Conservation (phyloP, 2,888 invertebrate genomes). For the Mythimna pallens region DNA sequence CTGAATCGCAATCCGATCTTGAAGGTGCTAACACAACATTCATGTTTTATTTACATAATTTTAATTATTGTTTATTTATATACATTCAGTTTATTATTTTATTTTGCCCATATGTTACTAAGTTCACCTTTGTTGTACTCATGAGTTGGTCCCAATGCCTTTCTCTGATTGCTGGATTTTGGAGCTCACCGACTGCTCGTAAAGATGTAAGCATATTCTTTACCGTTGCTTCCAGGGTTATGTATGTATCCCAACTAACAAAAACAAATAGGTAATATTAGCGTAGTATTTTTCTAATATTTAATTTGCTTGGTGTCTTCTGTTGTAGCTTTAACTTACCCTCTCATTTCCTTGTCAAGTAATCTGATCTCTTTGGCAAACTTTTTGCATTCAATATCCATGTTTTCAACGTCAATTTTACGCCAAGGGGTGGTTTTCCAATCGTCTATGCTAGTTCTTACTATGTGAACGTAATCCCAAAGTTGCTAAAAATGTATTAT, state of each 20-base stretch:
- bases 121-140: constrained; percentile 97
- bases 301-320: not conserved
- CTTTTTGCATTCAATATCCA: constrained; percentile 99
- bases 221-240: constrained; percentile 96
- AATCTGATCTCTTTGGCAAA: constrained; percentile 98
- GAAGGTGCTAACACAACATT: constrained; percentile 71
- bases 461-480: constrained; percentile 98
- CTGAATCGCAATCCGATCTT: constrained; percentile 54
- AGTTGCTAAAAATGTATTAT: constrained; percentile 92
- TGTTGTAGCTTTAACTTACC: constrained; percentile 68
- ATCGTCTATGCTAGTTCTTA: constrained; percentile 97
- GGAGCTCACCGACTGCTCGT: constrained; percentile 98
- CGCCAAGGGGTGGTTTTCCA: constrained; percentile 99
- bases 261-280: constrained; percentile 47
- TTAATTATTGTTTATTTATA: constrained; percentile 65
- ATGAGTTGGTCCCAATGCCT: constrained; percentile 99
- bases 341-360: constrained; percentile 98
- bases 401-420: constrained; percentile 99
- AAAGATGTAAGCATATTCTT: constrained; percentile 99
- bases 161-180: constrained; percentile 98
- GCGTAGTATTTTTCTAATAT: not conserved
- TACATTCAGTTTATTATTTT: constrained; percentile 67
- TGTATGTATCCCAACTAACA: constrained; percentile 96
- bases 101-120: constrained; percentile 60
- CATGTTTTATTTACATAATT: constrained; percentile 69